These are phyloP conservation scores for Sipha flava DNA, from an alignment of 1,140 invertebrate species.

Conservation along the genomic window DNA sequence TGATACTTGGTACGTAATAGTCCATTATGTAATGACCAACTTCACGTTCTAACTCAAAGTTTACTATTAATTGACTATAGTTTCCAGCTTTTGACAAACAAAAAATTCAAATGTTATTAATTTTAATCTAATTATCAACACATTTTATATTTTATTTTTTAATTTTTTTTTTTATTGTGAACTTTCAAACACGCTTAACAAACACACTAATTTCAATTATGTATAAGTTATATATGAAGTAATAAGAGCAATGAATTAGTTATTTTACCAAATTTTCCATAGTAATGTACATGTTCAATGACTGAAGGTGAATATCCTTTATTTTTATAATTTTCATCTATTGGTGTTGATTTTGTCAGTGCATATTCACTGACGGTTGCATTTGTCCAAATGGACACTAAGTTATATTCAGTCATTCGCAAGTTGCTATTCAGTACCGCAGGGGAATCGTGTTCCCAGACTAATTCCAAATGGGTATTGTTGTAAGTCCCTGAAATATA, in stretches of 20 bases:
- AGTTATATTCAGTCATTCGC: conserved; percentile 72
- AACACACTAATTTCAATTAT: too few species aligned
- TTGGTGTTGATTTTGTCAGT: not conserved
- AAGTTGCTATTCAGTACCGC: conserved; percentile 64
- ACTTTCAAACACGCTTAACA: too few species aligned
- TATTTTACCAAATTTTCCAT: conserved; percentile 41
- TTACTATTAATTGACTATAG: conserved; percentile 68
- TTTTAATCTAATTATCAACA: not conserved
- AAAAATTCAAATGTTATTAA: not conserved
- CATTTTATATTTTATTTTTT: not conserved
- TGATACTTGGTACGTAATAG: conserved; percentile 79
- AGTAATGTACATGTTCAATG: conserved; percentile 34
- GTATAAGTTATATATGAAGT: too few species aligned
- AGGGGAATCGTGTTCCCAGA: conserved; percentile 65
- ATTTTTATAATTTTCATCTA: not conserved
- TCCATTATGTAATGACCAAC: conserved; percentile 84
- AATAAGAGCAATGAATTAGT: too few species aligned
- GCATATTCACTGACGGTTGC: conserved; percentile 44
- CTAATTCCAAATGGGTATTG: conserved; percentile 59
- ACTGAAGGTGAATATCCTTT: not conserved
- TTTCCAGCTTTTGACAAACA: conserved; percentile 60
- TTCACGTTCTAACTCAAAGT: conserved; percentile 66
- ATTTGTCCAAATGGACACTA: conserved; percentile 62
- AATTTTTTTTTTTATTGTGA: not conserved
- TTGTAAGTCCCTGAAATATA: conserved; percentile 64